These are phyloP conservation scores for Osmoderma eremita DNA, from an alignment of 2,888 invertebrate genomes.

Conservation along the genomic window DNA sequence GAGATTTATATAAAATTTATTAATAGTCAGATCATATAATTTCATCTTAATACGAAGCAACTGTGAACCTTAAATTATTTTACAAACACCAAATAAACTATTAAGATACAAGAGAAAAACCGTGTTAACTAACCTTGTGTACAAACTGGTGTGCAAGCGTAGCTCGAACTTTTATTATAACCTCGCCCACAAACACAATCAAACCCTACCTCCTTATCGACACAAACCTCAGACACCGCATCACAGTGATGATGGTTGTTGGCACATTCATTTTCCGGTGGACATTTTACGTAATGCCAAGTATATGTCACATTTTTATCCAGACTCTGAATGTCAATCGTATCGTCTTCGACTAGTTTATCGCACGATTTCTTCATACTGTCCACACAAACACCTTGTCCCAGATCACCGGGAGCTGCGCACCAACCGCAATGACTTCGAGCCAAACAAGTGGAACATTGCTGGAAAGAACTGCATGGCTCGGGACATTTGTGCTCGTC, in stretches of 20 bases:
- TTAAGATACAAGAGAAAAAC: no score
- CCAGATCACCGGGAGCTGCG: slow-evolving; percentile 63
- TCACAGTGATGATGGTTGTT: slow-evolving; percentile 94
- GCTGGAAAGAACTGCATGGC: slow-evolving; percentile 82
- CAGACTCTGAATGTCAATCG: slow-evolving; percentile 58
- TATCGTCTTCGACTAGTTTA: slow-evolving; percentile 69
- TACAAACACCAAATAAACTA: no score
- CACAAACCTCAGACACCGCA: slow-evolving; percentile 86
- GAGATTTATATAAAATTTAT: no score
- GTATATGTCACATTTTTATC: slow-evolving; percentile 69
- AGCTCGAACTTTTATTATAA: slow-evolving; percentile 68
- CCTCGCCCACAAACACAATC: slow-evolving; percentile 85
- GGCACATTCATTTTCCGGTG: slow-evolving; percentile 91
- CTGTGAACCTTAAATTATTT: no score
- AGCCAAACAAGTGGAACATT: slow-evolving; percentile 87
- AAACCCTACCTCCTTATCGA: slow-evolving; percentile 83
- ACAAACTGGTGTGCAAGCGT: slow-evolving; percentile 82
- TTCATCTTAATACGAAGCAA: no score
- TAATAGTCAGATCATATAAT: no score
- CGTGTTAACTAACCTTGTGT: slow-evolving; percentile 67
- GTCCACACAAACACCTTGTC: slow-evolving; percentile 56
- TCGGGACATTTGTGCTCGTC: slow-evolving; percentile 82
- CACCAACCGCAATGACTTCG: slow-evolving; percentile 96
- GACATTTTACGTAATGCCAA: slow-evolving; percentile 92
- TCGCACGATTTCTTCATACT: slow-evolving; percentile 63